phyloP scores from a whole-genome alignment of 2,113 vertebrate species.

The Edolisoma coerulescens region DNA sequence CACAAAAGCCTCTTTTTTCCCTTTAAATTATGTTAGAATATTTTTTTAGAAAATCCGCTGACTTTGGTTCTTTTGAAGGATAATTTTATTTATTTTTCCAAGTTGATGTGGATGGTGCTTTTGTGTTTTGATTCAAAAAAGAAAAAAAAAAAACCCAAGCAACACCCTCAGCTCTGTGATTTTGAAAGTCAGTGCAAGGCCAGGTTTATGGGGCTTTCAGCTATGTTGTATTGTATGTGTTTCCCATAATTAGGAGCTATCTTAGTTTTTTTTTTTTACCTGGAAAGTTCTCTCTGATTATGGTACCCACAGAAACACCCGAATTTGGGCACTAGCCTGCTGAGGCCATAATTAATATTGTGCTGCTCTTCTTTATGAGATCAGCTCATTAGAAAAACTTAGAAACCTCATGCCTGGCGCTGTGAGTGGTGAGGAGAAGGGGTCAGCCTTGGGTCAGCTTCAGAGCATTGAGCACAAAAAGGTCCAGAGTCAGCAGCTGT shows the following conservation, averaged over 20 bases:
- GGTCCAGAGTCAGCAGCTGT: not conserved
- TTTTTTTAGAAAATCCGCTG: not conserved
- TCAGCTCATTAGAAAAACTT: not conserved
- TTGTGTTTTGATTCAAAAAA: not conserved
- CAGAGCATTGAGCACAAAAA: not conserved
- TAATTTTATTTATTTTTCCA: not conserved
- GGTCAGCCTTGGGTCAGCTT: not conserved
- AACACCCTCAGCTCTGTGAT: not conserved
- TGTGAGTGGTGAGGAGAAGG: not conserved
- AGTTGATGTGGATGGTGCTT: not conserved
- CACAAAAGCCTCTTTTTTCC: not conserved
- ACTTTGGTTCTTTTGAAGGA: not conserved
- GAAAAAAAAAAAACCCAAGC: not conserved
- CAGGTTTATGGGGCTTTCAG: not conserved
- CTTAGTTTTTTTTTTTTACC: not conserved
- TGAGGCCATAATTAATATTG: not conserved
- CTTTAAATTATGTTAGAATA: not conserved
- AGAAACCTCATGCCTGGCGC: not conserved
- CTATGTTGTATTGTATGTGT: not conserved
- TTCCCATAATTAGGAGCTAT: not conserved
- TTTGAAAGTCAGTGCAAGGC: not conserved
- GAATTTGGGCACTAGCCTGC: not conserved
- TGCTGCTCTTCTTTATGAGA: not conserved
- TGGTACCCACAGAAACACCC: not conserved
- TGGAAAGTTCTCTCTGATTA: not conserved